phyloP scores from a whole-genome alignment of 2,113 vertebrate species.

The Tyrannus savana region DNA sequence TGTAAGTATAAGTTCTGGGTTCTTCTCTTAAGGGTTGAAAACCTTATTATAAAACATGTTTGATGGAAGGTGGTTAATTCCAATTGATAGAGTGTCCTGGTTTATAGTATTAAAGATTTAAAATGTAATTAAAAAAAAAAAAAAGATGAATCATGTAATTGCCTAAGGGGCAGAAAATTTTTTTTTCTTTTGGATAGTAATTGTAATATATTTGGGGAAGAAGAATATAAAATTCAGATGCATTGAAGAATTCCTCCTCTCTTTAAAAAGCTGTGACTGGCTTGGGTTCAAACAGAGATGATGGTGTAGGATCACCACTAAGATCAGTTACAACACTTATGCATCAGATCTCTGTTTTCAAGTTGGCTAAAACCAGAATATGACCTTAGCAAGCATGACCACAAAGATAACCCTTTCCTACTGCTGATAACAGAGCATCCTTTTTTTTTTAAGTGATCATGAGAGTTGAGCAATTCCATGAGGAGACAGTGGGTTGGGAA shows the following conservation, averaged over 20 bases:
- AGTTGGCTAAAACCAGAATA: not conserved
- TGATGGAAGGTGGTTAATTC: not conserved
- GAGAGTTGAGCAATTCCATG: not conserved
- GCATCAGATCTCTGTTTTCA: not conserved
- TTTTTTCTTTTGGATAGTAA: not conserved
- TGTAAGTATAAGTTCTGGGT: not conserved
- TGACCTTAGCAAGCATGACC: not conserved
- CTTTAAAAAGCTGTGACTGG: not conserved
- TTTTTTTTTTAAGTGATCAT: not conserved
- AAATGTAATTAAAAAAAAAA: not conserved
- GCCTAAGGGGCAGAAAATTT: not conserved
- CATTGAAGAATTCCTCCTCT: not conserved
- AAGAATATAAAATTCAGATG: not conserved
- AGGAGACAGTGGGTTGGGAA: not conserved
- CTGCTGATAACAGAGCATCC: not conserved
- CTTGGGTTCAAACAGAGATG: too few relatives aligned
- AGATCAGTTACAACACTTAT: not conserved
- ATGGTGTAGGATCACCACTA: not conserved
- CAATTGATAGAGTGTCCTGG: not conserved
- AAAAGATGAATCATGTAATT: not conserved
- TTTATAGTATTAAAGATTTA: not conserved
- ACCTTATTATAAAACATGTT: not conserved
- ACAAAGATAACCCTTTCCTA: not conserved
- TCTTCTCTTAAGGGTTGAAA: not conserved
- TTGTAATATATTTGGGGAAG: not conserved